Base-by-base conservation (phyloP, 37 sponge, comb jelly and placozoan species). In the Crambe crambe region DNA sequence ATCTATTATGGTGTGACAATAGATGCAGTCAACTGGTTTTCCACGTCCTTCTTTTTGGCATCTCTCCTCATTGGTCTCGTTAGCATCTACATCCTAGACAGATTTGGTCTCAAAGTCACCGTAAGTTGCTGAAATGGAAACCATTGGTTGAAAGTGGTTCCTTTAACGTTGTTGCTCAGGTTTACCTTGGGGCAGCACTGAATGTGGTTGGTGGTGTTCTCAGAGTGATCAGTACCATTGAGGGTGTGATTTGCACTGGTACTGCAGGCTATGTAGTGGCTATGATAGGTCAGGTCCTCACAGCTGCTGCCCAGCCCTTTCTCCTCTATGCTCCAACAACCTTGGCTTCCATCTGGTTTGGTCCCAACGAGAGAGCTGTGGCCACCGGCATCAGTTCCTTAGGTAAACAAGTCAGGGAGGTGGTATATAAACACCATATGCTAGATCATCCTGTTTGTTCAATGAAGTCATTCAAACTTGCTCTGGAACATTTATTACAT, bases 261-360 rank as follows among this genome's bases (percentile, higher is more conserved):
- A 66, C 1, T 30, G 27, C 77, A 1, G 86, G 84, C 18, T 91
- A 67, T 34, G 23, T 26, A 21, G 74, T 92, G 58, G 87, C 92
- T 27, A 77, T 92, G 83, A 34, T 75, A 1, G 95, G 94, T 29
- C 95, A 95, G 65, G 40, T 74, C 54, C 70, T 92, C 25, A 73
- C 76, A 20, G 95, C 94, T 29, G 23, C 44, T 27, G 93, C 95
- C 34, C 95, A 95, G 81, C 93, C 95, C 8, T 95, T 92, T 59
- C 41, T 75, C 4, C 83, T 92, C 27, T 89, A 77, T 44, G 68
- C 93, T 15, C 95, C 95, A 42, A 89, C 95, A 57, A 95, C 91
- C 40, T 70, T 95, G 8, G 93, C 95, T 5, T 30, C 89, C 17
- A 61, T 95, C 61, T 95, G 95, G 95, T 95, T 95, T 77, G 83